Conservation (phyloP, 1,140 invertebrate species). For the Nephila pilipes region DNA sequence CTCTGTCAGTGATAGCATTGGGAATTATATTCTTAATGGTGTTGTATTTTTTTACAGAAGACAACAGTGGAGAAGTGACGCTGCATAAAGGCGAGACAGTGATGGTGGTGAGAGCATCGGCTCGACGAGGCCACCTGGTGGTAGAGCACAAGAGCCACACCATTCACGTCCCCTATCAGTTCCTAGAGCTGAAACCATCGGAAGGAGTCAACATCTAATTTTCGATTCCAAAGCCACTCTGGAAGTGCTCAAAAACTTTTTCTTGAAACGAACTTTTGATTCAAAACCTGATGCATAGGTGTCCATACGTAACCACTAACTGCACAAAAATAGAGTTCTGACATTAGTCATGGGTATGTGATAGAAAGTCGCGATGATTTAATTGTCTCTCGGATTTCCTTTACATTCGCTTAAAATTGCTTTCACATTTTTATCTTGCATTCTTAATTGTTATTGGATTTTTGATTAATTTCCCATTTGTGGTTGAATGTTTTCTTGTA, state of each 20-base stretch:
- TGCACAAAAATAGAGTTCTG: background rate
- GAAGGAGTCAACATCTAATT: conserved; percentile 69
- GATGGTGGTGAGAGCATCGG: conserved; percentile 90
- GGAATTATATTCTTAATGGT: background rate
- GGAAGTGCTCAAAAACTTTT: background rate
- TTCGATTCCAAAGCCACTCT: background rate
- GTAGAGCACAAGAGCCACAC: conserved; percentile 91
- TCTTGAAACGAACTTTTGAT: background rate
- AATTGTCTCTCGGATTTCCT: too few species aligned
- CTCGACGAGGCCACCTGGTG: conserved; percentile 89
- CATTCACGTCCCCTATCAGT: conserved; percentile 93
- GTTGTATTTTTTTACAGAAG: conserved; percentile 82
- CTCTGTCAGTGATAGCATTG: background rate
- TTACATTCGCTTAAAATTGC: too few species aligned
- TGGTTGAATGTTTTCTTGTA: too few species aligned
- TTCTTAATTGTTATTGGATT: too few species aligned
- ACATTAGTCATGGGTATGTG: background rate
- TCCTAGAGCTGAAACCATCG: conserved; percentile 87
- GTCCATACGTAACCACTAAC: background rate
- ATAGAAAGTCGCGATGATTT: too few species aligned
- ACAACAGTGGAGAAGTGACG: conserved; percentile 84
- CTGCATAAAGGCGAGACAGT: conserved; percentile 91
- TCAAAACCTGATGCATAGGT: background rate
- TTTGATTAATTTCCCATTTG: too few species aligned
- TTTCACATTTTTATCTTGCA: too few species aligned